A percentile compares a stretch with the other conserved stretches of the same genome.
Conservation (phyloP, 64 coral and sea anemone species). For the Astreopora myriophthalma region DNA sequence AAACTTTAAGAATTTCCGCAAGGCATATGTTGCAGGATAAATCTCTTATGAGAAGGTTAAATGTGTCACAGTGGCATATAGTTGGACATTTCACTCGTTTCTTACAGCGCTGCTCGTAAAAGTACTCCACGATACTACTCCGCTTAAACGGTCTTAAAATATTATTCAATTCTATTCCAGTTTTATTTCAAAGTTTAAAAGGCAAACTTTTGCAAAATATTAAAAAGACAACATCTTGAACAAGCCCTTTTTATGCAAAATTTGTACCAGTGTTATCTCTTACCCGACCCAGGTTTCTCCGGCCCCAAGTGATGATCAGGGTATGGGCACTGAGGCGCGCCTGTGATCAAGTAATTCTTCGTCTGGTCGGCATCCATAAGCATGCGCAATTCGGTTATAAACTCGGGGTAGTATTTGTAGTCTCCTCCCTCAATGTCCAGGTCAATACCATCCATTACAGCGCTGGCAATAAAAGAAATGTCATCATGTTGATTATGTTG, state of each 20-base stretch:
- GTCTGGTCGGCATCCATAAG: constrained; percentile 69
- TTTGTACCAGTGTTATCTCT: neutral
- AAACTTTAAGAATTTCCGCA: too few relatives aligned
- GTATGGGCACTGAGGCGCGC: constrained; percentile 85
- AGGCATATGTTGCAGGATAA: too few relatives aligned
- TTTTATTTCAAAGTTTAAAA: too few relatives aligned
- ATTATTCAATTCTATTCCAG: too few relatives aligned
- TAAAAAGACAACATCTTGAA: neutral
- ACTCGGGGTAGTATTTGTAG: constrained; percentile 82
- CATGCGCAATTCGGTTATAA: constrained; percentile 73
- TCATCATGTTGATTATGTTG: neutral
- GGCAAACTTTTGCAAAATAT: too few relatives aligned
- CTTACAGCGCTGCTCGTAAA: too few relatives aligned
- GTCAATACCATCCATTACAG: constrained; percentile 87
- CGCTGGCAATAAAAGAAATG: constrained; percentile 20
- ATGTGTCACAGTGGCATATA: too few relatives aligned
- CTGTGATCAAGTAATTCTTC: constrained; percentile 75
- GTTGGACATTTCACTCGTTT: too few relatives aligned
- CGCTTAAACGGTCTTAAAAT: too few relatives aligned
- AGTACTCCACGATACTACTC: too few relatives aligned
- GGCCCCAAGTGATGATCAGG: constrained; percentile 85
- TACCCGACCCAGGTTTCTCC: constrained; percentile 67
- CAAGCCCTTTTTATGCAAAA: neutral
- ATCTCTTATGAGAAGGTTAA: too few relatives aligned
- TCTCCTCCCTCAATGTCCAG: constrained; percentile 89